Percentiles rank a stretch among this genome's conserved stretches.
Conservation (phyloP, 1,140 invertebrate species). For the Pachypeltis micranthus region DNA sequence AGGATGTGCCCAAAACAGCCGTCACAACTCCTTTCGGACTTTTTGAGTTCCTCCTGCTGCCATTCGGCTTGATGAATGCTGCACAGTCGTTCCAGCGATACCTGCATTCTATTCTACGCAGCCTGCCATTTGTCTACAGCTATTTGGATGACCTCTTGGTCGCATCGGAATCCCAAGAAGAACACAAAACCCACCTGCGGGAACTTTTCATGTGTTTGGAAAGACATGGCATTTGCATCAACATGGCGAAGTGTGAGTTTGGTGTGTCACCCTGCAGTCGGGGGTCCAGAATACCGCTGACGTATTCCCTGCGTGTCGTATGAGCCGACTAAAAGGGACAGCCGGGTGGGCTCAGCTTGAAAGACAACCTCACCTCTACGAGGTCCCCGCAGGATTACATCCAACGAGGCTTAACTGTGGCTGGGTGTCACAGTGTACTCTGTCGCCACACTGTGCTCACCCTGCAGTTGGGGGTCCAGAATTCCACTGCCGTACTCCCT, state of each 20-base stretch:
- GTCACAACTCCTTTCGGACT: slow-evolving; percentile 18
- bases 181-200: slow-evolving; percentile 27
- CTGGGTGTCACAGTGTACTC: too few species aligned
- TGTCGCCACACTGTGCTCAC: too few species aligned
- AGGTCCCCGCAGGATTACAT: too few species aligned
- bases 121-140: slow-evolving; percentile 29
- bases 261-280: too few species aligned
- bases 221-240: slow-evolving; percentile 29
- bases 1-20: slow-evolving; percentile 26
- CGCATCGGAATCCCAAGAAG: slow-evolving; percentile 25
- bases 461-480: too few species aligned
- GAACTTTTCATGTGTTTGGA: slow-evolving; percentile 25
- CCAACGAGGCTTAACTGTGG: too few species aligned
- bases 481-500: too few species aligned
- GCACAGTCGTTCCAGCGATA: slow-evolving; percentile 38
- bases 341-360: too few species aligned
- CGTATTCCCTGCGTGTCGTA: too few species aligned
- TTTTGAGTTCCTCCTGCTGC: slow-evolving; percentile 16
- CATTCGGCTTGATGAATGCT: slow-evolving; percentile 33
- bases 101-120: slow-evolving; percentile 35
- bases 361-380: too few species aligned
- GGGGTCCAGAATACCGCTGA: too few species aligned
- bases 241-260: slow-evolving; percentile 29
- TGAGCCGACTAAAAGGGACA: too few species aligned
- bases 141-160: slow-evolving; percentile 34